Conservation (phyloP, 1,140 invertebrate genomes). For the Elysia chlorotica region DNA sequence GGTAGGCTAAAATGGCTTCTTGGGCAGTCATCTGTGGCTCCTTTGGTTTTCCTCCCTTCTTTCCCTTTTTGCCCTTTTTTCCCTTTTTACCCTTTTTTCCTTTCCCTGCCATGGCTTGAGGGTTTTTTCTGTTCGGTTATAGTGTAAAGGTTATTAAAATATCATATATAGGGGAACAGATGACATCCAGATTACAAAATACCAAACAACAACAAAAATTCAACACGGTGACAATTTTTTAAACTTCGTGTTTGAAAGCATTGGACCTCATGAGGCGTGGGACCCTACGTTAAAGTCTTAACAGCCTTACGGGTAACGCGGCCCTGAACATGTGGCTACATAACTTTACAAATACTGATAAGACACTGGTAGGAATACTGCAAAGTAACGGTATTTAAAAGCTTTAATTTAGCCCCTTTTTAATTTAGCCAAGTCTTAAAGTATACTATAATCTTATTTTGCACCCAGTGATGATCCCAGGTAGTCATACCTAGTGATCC, state of each 20-base stretch:
- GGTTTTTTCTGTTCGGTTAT: no score
- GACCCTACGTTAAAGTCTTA: background rate
- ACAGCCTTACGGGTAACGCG: no score
- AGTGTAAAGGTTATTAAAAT: no score
- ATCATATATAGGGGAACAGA: background rate
- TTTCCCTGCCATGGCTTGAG: constrained; percentile 15
- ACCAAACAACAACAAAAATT: background rate
- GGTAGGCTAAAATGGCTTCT: constrained; percentile 58
- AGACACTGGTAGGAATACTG: no score
- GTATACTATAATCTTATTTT: no score
- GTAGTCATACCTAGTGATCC: no score
- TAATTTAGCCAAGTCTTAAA: no score
- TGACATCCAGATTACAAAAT: background rate
- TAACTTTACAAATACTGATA: no score
- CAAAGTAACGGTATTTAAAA: no score
- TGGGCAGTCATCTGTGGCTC: constrained; percentile 58
- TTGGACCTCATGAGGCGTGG: background rate
- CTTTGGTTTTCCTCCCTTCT: constrained; percentile 49
- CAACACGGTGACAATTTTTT: background rate
- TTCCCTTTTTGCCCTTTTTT: constrained; percentile 37
- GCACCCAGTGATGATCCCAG: no score
- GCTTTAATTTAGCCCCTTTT: no score
- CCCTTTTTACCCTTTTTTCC: constrained; percentile 36
- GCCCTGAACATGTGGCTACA: no score
- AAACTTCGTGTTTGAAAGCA: background rate